Base-by-base conservation (phyloP, 2,797 vertebrate genomes). In the Balearica regulorum region DNA sequence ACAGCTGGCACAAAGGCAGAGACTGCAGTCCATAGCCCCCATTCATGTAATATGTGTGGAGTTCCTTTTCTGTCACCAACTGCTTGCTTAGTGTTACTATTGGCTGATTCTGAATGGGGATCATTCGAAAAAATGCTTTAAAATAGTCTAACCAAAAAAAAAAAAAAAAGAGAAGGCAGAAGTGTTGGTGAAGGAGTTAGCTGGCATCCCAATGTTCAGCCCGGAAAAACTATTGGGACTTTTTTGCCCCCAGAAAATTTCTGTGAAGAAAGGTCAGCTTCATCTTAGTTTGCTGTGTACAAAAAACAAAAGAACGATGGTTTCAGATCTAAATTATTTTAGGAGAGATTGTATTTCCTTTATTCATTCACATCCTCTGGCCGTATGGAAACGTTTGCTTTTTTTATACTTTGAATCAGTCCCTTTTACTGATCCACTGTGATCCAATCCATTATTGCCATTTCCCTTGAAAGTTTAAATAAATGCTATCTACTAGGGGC, bases 1-100 rank as follows among this genome's bases (percentile, higher is more conserved):
- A 97, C 98, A 98, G 97, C 97, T 98, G 97, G 97, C 97, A 97
- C 96, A 97, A 97, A 97, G 95, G 93, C 97, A 97, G 91, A 95
- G 85, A 85, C 53, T 87, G 94, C 85, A 51, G 90, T 94, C 97
- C 94, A 90, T 92, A 97, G 94, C 93, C 96, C 90, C 88, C 65
- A 77, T 96, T 97, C 94, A 77, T 97, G 85, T 96, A 94, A 81
- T 97, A 93, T 87, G 89, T 97, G 92, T 96, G 81, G 94, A 95
- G 96, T 91, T 96, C 94, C 94, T 98, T 93, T 97, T 97, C 94
- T 90, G 94, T 96, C 95, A 94, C 96, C 95, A 96, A 96, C 95
- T 96, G 96, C 96, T 92, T 96, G 90, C 76, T 94, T 93, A 82
- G 69, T 93, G 94, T 92, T 94, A 97, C 65, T 62, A 69, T 89